Base-by-base conservation (phyloP, 2,888 invertebrate genomes). In the Hyposoter didymator region DNA sequence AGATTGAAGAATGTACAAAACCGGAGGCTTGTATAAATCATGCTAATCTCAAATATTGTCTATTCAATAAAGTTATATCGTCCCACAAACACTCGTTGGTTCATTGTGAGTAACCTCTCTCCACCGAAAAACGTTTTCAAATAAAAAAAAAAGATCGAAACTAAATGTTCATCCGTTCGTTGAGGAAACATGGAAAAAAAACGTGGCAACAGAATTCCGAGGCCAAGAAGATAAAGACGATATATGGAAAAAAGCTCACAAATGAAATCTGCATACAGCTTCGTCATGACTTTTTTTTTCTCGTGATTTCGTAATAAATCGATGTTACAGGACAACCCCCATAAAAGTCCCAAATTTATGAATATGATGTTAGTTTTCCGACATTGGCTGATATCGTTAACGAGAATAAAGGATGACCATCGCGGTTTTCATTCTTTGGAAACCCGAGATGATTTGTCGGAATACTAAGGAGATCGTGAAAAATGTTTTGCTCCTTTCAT, bases 1-100 rank as follows among this genome's bases (percentile, higher is more conserved):
- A 22, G 74, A 85, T 69, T 85, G 47, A 82, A 78, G 10, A 28
- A 52, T 19, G 8, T 73, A 7, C 55, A 22, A 3, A 73, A 73
- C 39, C 19, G 4, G 19, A 19, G 19, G 47, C 64, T 66, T 76
- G 66, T 52, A 76, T 32, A 66, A 76, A 49, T 66, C n/a, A 75
- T 55, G 59, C 14, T 43, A 43, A 55, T 64, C 62, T 47, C 28
- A 28, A 67, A 67, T 49, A 80, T 66, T 39, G 43, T 80, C 49
- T 66, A 39, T 66, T 39, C n/a, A 66, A 66, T 66, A 66, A 66
- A 66, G 19, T 14, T 66, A 39, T 66, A 39, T 66, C n/a, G 39
- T 39, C 35, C 35, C 39, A n/a, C n/a, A 14, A 3, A 39, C 17
- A 35, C 39, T 8, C 1, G 39, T 66, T 39, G n/a, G 2, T 35